These are phyloP conservation scores for Alcedo atthis DNA, from an alignment of 2,797 vertebrate species.

Conservation along the genomic window DNA sequence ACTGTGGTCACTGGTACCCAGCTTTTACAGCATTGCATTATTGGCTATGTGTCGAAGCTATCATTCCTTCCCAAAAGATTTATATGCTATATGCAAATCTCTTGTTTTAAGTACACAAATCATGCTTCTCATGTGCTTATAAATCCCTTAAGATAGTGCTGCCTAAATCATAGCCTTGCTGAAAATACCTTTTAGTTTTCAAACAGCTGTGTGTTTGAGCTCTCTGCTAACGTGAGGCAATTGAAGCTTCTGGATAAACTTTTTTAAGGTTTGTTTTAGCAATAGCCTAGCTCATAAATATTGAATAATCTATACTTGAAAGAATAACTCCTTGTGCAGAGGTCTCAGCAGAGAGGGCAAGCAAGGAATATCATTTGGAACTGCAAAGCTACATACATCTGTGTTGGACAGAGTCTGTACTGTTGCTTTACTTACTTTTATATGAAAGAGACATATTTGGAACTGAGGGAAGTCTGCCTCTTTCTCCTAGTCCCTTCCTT, in stretches of 20 bases:
- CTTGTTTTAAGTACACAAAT: background rate
- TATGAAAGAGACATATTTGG: background rate
- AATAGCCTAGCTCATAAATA: constrained; percentile 48
- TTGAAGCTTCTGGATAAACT: constrained; percentile 24
- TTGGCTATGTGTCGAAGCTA: background rate
- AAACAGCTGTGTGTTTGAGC: constrained; percentile 34
- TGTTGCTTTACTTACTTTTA: background rate
- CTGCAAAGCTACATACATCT: background rate
- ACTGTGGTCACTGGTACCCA: background rate
- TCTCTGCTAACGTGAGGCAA: constrained; percentile 1
- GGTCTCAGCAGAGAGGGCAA: background rate
- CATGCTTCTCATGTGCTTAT: background rate
- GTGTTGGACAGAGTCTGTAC: background rate
- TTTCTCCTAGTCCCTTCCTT: background rate
- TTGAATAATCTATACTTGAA: constrained; percentile 41
- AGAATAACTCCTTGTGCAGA: constrained; percentile 26
- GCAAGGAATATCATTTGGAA: background rate
- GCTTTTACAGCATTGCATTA: background rate
- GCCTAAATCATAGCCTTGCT: background rate
- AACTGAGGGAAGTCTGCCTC: background rate
- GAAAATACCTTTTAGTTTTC: constrained; percentile 29
- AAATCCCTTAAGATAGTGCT: constrained; percentile 23
- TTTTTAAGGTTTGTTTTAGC: constrained; percentile 52
- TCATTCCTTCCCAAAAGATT: background rate
- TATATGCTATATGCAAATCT: constrained; percentile 8